A percentile compares a stretch with the other conserved stretches of the same genome.
Evolutionary conservation across 2,113 vertebrate species (phyloP).

Genomic region (Neopipo cinnamomea): DNA sequence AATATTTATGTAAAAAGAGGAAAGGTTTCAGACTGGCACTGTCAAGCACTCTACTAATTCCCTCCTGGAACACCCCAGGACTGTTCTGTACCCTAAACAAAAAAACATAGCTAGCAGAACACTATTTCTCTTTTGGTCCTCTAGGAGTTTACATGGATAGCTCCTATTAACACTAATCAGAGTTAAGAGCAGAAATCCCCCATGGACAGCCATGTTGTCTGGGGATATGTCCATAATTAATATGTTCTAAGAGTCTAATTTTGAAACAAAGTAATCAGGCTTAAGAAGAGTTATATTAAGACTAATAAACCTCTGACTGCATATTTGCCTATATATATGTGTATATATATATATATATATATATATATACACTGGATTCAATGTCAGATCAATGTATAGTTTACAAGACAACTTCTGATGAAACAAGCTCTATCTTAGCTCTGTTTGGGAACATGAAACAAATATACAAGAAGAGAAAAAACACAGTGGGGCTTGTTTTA

Average conservation of each 20-base stretch:
- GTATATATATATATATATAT: not conserved
- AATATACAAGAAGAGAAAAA: not conserved
- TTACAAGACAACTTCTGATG: not conserved
- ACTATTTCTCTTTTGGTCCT: not conserved
- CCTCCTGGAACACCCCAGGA: not conserved
- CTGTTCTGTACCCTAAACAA: not conserved
- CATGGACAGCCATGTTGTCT: not conserved
- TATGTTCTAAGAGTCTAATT: slow-evolving; percentile 29
- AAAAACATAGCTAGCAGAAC: not conserved
- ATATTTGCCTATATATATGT: slow-evolving; percentile 22
- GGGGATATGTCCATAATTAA: slow-evolving; percentile 44
- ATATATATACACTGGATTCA: not conserved
- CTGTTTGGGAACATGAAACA: not conserved
- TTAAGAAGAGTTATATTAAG: slow-evolving; percentile 46
- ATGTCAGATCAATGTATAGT: not conserved
- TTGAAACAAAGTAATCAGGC: slow-evolving; percentile 34
- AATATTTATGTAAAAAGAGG: not conserved
- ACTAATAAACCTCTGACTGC: not conserved
- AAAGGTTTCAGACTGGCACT: not conserved
- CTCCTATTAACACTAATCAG: not conserved
- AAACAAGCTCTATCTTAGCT: not conserved
- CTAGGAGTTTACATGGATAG: not conserved
- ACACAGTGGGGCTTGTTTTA: not conserved
- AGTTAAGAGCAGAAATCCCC: slow-evolving; percentile 11
- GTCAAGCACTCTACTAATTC: not conserved